Percentiles rank a stretch among this genome's conserved stretches.
Conservation (phyloP, 2,888 invertebrate genomes). For the Kryphioiulus occultus region DNA sequence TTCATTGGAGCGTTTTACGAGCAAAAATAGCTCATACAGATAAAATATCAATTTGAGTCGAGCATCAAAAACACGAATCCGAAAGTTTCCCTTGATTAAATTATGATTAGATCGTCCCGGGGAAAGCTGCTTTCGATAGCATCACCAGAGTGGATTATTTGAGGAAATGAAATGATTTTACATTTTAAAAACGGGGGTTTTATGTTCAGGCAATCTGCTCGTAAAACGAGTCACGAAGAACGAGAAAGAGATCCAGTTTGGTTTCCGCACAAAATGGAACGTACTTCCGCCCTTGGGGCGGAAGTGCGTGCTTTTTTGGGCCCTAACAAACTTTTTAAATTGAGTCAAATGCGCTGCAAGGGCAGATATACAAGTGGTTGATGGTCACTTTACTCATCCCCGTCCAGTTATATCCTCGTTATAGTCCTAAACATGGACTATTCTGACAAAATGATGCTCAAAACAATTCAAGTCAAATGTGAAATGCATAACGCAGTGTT, state of each 20-base stretch:
- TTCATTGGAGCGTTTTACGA: not conserved
- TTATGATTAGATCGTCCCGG: not conserved
- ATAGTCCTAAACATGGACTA: too few relatives aligned
- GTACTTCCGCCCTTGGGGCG: not conserved
- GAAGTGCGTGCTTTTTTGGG: not conserved
- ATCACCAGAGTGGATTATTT: not conserved
- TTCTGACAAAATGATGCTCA: too few relatives aligned
- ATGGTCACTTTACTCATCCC: too few relatives aligned
- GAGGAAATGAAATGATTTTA: not conserved
- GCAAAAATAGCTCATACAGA: not conserved
- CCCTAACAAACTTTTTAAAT: too few relatives aligned
- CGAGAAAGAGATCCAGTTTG: not conserved
- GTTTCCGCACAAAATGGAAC: not conserved
- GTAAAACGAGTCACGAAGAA: not conserved
- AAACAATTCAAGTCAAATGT: too few relatives aligned
- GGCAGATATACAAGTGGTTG: too few relatives aligned
- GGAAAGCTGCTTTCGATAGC: not conserved
- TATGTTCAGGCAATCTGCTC: not conserved
- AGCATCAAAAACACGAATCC: not conserved
- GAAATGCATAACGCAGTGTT: too few relatives aligned
- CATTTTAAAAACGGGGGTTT: not conserved
- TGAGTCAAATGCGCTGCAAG: too few relatives aligned
- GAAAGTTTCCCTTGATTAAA: not conserved
- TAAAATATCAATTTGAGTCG: conserved; percentile 5
- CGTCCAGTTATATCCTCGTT: too few relatives aligned